Evolutionary conservation across 2,113 vertebrate genomes (phyloP).

Genomic region (Tachysurus vachellii): DNA sequence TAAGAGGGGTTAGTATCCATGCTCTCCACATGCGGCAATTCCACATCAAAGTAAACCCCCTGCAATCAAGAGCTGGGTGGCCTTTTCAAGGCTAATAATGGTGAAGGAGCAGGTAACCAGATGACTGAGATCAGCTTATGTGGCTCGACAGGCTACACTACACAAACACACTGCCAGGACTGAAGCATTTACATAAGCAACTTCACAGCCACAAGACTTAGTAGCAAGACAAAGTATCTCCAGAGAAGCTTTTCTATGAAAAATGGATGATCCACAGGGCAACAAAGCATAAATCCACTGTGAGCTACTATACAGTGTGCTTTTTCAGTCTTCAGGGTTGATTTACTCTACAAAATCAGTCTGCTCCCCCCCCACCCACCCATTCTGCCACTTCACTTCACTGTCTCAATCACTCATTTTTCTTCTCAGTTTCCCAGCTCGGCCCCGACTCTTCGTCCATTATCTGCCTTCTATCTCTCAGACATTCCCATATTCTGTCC

Average conservation of each 20-base stretch:
- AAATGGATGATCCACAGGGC: slow-evolving; percentile 63
- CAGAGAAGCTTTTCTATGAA: slow-evolving; percentile 44
- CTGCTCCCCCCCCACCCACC: slow-evolving; percentile 53
- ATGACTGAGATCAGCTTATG: slow-evolving; percentile 27
- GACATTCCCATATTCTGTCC: slow-evolving; percentile 60
- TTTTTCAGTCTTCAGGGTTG: slow-evolving; percentile 59
- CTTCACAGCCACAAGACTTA: slow-evolving; percentile 28
- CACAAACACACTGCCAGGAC: slow-evolving; percentile 15
- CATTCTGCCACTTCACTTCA: slow-evolving; percentile 30
- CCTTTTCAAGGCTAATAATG: slow-evolving; percentile 59
- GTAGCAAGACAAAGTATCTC: slow-evolving; percentile 13
- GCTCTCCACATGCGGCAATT: slow-evolving; percentile 64
- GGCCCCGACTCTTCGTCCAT: slow-evolving; percentile 64
- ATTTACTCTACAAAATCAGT: slow-evolving; percentile 61
- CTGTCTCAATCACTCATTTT: slow-evolving; percentile 64
- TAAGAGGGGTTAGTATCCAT: slow-evolving; percentile 61
- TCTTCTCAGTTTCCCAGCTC: slow-evolving; percentile 61
- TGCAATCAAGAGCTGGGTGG: slow-evolving; percentile 69
- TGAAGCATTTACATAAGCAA: slow-evolving; percentile 30
- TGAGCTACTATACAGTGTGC: slow-evolving; percentile 51
- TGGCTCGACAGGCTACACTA: slow-evolving; percentile 8
- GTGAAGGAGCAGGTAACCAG: slow-evolving; percentile 55
- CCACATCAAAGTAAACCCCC: slow-evolving; percentile 72
- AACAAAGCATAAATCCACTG: slow-evolving; percentile 66
- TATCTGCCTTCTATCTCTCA: slow-evolving; percentile 55